These are phyloP conservation scores for Zophobas morio DNA, from an alignment of 1,140 invertebrate genomes.

Conservation along the genomic window DNA sequence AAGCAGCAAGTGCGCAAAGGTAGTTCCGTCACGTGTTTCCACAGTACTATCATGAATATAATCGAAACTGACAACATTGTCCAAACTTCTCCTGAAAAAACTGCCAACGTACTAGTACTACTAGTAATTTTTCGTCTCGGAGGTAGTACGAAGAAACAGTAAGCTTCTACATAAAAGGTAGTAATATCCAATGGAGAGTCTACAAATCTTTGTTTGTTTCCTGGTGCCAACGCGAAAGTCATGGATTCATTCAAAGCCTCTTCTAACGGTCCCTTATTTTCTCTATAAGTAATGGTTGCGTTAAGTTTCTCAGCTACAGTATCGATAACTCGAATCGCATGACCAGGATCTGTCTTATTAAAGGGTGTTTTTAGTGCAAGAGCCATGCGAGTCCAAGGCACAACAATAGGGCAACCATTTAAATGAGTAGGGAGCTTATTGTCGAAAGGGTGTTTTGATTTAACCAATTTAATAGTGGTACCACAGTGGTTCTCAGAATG, in stretches of 20 bases:
- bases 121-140: background rate
- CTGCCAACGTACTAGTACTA: background rate
- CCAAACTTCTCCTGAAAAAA: background rate
- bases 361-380: background rate
- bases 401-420: background rate
- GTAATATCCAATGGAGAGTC: background rate
- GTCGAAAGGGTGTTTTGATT: background rate
- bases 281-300: background rate
- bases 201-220: background rate
- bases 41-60: background rate
- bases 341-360: slow-evolving; percentile 3
- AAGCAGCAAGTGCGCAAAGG: background rate
- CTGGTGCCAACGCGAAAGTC: background rate
- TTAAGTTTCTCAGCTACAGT: background rate
- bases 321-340: background rate
- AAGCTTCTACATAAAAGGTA: background rate
- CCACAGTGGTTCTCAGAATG: slow-evolving; percentile 6
- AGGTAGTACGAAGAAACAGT: slow-evolving; percentile 1
- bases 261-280: too few species aligned
- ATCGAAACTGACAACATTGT: background rate
- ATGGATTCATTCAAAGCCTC: too few species aligned
- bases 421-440: slow-evolving; percentile 12
- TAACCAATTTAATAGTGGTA: background rate
- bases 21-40: background rate
- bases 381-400: background rate